phyloP scores from a whole-genome alignment of 2,888 invertebrate genomes.

The Megamerina dolium region DNA sequence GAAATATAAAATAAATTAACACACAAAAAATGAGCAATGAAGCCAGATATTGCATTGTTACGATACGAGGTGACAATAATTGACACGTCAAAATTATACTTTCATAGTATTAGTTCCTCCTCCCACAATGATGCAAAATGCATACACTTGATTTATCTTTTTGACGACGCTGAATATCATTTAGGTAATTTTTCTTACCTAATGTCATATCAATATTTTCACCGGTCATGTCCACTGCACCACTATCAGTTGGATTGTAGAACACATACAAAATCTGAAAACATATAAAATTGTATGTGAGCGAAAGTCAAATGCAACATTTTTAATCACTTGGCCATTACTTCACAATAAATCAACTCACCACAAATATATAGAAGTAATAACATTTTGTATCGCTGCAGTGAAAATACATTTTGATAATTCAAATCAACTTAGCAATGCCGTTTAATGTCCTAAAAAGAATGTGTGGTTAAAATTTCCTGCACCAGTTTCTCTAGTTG shows the following conservation, averaged over 20 bases:
- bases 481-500: too few relatives aligned
- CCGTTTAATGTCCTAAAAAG: too few relatives aligned
- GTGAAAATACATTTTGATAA: constrained; percentile 31
- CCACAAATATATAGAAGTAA: constrained; percentile 32
- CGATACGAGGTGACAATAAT: too few relatives aligned
- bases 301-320: too few relatives aligned
- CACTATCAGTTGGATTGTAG: constrained; percentile 73
- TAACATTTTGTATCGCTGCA: constrained; percentile 32
- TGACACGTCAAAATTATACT: constrained; percentile 12
- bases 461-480: too few relatives aligned
- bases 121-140: not conserved
- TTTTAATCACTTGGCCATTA: too few relatives aligned
- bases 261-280: constrained; percentile 50
- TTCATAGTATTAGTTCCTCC: not conserved
- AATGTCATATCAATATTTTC: constrained; percentile 78
- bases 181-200: constrained; percentile 59
- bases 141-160: not conserved
- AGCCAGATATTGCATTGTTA: too few relatives aligned
- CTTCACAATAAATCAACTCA: too few relatives aligned
- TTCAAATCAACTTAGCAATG: too few relatives aligned
- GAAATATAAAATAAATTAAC: too few relatives aligned
- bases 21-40: too few relatives aligned
- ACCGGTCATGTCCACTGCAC: constrained; percentile 73
- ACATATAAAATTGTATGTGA: constrained; percentile 10
- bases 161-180: not conserved